Conservation (phyloP, 2,888 invertebrate genomes). For the Notodonta ziczac region DNA sequence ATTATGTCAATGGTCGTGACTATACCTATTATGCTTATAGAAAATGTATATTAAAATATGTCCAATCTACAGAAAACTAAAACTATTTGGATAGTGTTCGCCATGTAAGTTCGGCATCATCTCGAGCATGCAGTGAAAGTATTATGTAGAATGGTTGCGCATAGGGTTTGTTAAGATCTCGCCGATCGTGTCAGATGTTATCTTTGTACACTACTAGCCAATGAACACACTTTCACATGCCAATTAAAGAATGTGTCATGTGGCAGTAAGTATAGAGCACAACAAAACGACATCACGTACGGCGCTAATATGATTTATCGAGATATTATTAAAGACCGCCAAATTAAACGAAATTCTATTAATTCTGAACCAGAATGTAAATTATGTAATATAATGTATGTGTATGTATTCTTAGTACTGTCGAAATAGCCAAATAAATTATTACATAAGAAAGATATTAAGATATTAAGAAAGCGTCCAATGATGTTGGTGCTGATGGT, state of each 20-base stretch:
- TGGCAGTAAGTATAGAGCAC: background rate
- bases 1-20: background rate
- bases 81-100: background rate
- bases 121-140: constrained; percentile 13
- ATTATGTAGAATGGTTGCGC: constrained; percentile 4
- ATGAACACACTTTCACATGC: constrained; percentile 30
- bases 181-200: constrained; percentile 9
- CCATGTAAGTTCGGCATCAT: background rate
- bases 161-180: constrained; percentile 14
- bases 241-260: constrained; percentile 10
- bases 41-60: no score
- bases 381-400: no score
- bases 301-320: background rate
- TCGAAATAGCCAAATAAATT: no score
- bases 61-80: no score
- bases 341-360: no score
- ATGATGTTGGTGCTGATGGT: constrained; percentile 22
- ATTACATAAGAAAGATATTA: no score
- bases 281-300: background rate
- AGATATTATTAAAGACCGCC: background rate
- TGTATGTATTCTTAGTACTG: no score
- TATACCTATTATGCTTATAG: background rate
- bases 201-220: constrained; percentile 9
- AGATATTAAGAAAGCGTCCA: no score
- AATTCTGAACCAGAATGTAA: no score